Conservation (phyloP, 2,797 vertebrate species). For the Epinephelus coioides region DNA sequence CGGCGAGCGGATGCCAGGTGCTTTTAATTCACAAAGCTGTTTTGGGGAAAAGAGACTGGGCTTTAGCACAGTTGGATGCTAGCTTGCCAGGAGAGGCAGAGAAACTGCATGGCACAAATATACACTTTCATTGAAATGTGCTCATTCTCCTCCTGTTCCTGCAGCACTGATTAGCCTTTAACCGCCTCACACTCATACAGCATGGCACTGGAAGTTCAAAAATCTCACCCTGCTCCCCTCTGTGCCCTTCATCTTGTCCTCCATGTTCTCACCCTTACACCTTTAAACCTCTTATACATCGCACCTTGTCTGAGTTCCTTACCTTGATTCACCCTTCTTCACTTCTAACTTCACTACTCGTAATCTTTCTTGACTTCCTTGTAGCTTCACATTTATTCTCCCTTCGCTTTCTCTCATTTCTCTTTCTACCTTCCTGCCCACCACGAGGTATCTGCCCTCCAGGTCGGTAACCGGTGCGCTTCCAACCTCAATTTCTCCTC, state of each 20-base stretch:
- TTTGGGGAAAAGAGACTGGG: slow-evolving; percentile 31
- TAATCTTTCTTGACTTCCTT: slow-evolving; percentile 49
- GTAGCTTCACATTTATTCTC: slow-evolving; percentile 44
- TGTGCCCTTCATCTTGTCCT: slow-evolving; percentile 6
- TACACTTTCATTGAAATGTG: slow-evolving; percentile 38
- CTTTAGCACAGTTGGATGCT: slow-evolving; percentile 30
- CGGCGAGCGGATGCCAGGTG: slow-evolving; percentile 29
- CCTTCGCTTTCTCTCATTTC: slow-evolving; percentile 10
- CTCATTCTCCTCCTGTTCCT: slow-evolving; percentile 34
- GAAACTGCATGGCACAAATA: slow-evolving; percentile 21
- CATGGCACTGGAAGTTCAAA: slow-evolving; percentile 5
- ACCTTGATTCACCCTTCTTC: slow-evolving; percentile 20
- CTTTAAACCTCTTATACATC: slow-evolving; percentile 35
- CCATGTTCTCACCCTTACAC: slow-evolving; percentile 26
- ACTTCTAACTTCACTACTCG: slow-evolving; percentile 14
- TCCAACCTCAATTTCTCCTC: slow-evolving; percentile 32
- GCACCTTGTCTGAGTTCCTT: slow-evolving; percentile 24
- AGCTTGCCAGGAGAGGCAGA: slow-evolving; percentile 49
- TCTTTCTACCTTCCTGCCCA: slow-evolving; percentile 25
- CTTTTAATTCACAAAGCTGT: slow-evolving; percentile 57
- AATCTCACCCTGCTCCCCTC: not conserved
- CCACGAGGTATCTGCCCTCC: slow-evolving; percentile 23
- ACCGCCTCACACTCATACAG: not conserved
- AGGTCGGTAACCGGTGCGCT: slow-evolving; percentile 24
- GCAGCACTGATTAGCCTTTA: slow-evolving; percentile 23